Percentiles rank a stretch among this genome's conserved stretches.
Evolutionary conservation across 1,140 invertebrate genomes (phyloP).

Genomic region (Ceratosolen solmsi): DNA sequence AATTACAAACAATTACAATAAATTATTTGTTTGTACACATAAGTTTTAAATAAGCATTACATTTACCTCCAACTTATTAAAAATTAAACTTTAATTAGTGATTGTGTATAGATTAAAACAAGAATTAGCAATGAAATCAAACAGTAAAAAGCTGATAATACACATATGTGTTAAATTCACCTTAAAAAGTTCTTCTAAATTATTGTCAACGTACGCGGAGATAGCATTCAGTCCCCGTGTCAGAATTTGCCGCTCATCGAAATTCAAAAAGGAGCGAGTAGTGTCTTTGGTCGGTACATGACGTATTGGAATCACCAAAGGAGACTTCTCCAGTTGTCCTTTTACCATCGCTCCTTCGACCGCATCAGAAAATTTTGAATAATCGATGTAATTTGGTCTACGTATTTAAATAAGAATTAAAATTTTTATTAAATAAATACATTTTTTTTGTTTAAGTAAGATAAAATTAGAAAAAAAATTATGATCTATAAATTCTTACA

Average conservation of each 20-base stretch:
- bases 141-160: too few relatives aligned
- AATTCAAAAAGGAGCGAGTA: constrained; percentile 79
- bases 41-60: too few relatives aligned
- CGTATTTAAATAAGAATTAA: constrained; percentile 6
- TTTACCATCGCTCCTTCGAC: constrained; percentile 80
- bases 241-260: constrained; percentile 77
- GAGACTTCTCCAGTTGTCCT: constrained; percentile 76
- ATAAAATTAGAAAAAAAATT: too few relatives aligned
- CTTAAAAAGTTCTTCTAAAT: constrained; percentile 78
- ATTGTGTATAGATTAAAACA: too few relatives aligned
- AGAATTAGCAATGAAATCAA: too few relatives aligned
- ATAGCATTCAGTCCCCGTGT: constrained; percentile 78
- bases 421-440: background rate
- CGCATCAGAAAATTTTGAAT: constrained; percentile 77
- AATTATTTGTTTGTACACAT: too few relatives aligned
- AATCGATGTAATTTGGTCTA: constrained; percentile 77
- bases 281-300: constrained; percentile 77
- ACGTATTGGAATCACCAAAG: constrained; percentile 77
- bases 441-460: too few relatives aligned
- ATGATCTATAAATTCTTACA: too few relatives aligned
- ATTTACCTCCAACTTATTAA: too few relatives aligned
- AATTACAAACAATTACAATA: too few relatives aligned
- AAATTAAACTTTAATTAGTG: too few relatives aligned
- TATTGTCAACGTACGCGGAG: constrained; percentile 72
- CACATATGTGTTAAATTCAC: too few relatives aligned